These are phyloP conservation scores for Zaprionus inermis DNA, from an alignment of 1,140 invertebrate species.

Conservation along the genomic window DNA sequence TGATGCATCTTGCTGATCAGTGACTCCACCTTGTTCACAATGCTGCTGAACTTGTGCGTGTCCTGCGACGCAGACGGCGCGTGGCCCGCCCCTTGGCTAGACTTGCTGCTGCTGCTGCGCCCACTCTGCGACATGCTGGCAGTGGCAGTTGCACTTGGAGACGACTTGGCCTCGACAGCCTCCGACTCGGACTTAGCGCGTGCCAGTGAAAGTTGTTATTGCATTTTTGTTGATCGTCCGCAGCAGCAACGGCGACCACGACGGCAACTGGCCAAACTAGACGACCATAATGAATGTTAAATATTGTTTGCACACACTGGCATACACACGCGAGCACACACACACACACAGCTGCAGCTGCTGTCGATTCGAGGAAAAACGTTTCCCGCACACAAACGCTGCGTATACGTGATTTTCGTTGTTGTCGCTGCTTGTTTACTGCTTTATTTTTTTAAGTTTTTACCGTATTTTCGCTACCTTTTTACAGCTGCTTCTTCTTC, in stretches of 20 bases:
- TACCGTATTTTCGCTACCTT: constrained; percentile 50
- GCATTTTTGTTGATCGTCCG: constrained; percentile 51
- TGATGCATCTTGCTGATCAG: constrained; percentile 83
- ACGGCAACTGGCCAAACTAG: constrained; percentile 54
- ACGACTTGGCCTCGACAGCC: neutral
- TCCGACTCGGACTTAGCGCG: constrained; percentile 4
- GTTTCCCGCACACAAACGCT: constrained; percentile 38
- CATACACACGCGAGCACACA: constrained; percentile 20
- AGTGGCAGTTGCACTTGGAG: constrained; percentile 12
- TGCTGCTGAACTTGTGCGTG: constrained; percentile 75
- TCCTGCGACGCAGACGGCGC: neutral
- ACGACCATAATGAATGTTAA: constrained; percentile 65
- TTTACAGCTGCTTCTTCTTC: constrained; percentile 12
- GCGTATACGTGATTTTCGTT: constrained; percentile 53
- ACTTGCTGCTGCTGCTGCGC: constrained; percentile 45
- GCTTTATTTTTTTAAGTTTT: constrained; percentile 8
- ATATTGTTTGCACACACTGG: constrained; percentile 62
- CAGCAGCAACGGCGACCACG: constrained; percentile 14
- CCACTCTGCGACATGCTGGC: constrained; percentile 68
- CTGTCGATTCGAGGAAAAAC: constrained; percentile 40
- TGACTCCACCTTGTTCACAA: constrained; percentile 83
- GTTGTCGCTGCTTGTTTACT: constrained; percentile 5
- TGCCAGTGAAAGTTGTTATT: constrained; percentile 74
- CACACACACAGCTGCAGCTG: constrained; percentile 1
- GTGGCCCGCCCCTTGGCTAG: constrained; percentile 13